Conservation (phyloP, 2,797 vertebrate species). For the Trichosurus vulpecula region DNA sequence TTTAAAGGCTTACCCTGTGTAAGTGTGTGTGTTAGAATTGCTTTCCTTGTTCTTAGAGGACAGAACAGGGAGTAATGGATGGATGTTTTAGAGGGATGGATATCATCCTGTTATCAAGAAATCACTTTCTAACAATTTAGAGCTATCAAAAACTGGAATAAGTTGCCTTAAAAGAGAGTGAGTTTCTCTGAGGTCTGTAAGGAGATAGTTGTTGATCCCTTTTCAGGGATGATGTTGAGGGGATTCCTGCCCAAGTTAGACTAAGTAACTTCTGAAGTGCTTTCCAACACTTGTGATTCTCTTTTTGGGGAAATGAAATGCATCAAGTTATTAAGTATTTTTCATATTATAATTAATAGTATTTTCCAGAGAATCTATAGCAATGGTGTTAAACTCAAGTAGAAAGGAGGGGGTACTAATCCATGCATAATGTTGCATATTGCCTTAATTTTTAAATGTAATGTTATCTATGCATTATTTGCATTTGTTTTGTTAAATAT, state of each 20-base stretch:
- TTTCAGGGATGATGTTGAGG: background rate
- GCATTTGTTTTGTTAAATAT: background rate
- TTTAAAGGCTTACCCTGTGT: too few relatives aligned
- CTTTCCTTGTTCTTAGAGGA: too few relatives aligned
- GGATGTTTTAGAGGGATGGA: too few relatives aligned
- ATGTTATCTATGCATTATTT: background rate
- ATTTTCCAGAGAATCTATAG: background rate
- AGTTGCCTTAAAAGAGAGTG: background rate
- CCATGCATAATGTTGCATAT: background rate
- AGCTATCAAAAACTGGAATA: background rate
- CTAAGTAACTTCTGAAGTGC: background rate
- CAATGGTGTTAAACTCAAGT: background rate
- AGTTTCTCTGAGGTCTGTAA: background rate
- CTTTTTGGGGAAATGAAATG: background rate
- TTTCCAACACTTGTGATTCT: background rate
- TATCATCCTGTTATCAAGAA: too few relatives aligned
- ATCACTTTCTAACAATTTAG: too few relatives aligned
- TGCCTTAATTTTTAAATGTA: background rate
- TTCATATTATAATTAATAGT: background rate
- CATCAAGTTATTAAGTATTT: background rate
- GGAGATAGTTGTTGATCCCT: too few relatives aligned
- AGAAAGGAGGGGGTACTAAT: background rate
- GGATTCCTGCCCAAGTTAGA: background rate
- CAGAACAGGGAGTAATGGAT: too few relatives aligned
- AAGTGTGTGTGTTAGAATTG: too few relatives aligned